Base-by-base conservation (phyloP, 30 jellyfish, hydroid and myxozoan species). In the Aurelia aurita complex sp. Pacific region DNA sequence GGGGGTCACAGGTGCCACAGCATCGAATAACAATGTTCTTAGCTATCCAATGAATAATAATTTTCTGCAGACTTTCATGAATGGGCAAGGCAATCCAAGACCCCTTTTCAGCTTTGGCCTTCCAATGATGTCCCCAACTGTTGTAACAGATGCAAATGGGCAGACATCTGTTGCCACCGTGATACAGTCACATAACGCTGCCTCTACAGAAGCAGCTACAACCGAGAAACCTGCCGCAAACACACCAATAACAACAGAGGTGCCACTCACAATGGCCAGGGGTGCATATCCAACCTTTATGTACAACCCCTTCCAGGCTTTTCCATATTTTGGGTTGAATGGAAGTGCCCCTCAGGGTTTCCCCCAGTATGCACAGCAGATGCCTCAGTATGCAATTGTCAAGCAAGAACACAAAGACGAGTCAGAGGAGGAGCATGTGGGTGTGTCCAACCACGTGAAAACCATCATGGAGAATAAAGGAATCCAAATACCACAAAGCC, bases 241-340 rank as follows among this genome's bases (percentile, higher is more conserved):
- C 52, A 61, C 59, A 51, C 57, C 57, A 46, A 17, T 50, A 14
- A 40, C 81, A 38, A 35, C 64, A 10, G 81, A 79, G 15, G n/a
- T 80, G 35, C 53, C 70, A 0, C 38, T 36, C 42, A 15, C 85
- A n/a, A 29, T 83, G 77, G 90, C 82, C 15, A 81, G 65, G 61
- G 73, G 96, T 32, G 97, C 91, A 43, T 73, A 76, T 32, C 89
- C 98, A 12, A 77, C 97, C 17, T 82, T 88, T 77, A 92, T 92
- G 98, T 92, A 88, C 80, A 92, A 96, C 69, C 96, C 98, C 17
- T 88, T 92, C 46, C 81, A 82, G 10, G 82, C 93, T 12, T 92
- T 92, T 52, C 97, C 98, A 13, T 92, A 87, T 36, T 73, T 92
- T 40, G 87, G 90, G 12, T 62, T 96, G 73, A 96, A 92, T 29